phyloP scores from a whole-genome alignment of 2,888 invertebrate species.

The Nomada hirtipes region DNA sequence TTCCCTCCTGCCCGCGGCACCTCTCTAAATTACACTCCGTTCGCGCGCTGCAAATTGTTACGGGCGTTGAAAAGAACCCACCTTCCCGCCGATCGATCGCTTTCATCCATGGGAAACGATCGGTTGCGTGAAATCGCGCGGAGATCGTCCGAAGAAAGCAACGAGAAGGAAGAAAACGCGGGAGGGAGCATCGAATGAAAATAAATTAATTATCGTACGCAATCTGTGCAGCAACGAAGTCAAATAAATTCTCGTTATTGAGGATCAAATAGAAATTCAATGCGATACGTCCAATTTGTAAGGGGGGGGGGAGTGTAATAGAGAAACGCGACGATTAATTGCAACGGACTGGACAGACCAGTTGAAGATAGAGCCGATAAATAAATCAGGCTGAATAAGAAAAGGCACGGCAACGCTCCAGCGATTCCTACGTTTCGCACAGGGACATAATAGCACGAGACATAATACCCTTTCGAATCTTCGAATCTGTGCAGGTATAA shows the following conservation, averaged over 20 bases:
- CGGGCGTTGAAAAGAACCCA: background rate
- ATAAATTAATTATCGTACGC: too few relatives aligned
- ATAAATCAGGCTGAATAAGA: conserved; percentile 25
- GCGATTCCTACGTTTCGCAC: background rate
- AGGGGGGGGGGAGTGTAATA: background rate
- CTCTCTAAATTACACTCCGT: conserved; percentile 31
- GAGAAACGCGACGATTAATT: conserved; percentile 32
- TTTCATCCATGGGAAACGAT: conserved; percentile 1
- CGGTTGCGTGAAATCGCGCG: background rate
- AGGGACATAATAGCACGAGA: background rate
- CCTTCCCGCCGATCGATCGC: background rate
- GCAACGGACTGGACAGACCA: conserved; percentile 34
- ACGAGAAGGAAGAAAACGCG: background rate
- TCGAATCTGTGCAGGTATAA: background rate
- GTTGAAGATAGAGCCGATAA: conserved; percentile 24
- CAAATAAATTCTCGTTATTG: too few relatives aligned
- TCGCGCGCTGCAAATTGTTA: conserved; percentile 46
- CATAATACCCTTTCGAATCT: conserved; percentile 4
- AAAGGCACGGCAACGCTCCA: conserved; percentile 24
- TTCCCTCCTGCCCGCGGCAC: background rate
- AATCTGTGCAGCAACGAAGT: too few relatives aligned
- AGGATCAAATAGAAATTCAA: too few relatives aligned
- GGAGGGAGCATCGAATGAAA: background rate
- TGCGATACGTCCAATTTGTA: too few relatives aligned
- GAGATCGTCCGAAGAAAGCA: background rate